Percentiles rank a stretch among this genome's conserved stretches.
Conservation (phyloP, 1,140 invertebrate species). For the Bilobella aurantiaca region DNA sequence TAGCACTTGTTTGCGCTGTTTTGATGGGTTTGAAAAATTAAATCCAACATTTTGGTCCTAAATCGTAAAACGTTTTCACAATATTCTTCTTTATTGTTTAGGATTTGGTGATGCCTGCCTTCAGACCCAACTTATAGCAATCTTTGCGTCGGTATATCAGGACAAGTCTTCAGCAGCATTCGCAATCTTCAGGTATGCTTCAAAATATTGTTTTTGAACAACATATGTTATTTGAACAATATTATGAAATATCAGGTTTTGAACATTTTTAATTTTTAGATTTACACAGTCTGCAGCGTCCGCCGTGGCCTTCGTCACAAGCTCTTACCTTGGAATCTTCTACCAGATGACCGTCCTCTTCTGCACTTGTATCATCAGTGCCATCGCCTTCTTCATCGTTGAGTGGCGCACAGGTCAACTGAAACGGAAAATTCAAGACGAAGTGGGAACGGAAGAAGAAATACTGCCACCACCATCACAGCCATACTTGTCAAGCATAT, state of each 20-base stretch:
- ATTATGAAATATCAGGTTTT: not conserved
- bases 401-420: conserved; percentile 18
- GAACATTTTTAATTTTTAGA: no score
- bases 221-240: not conserved
- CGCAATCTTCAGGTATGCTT: conserved; percentile 23
- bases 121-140: conserved; percentile 30
- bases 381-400: conserved; percentile 21
- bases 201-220: not conserved
- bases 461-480: no score
- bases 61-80: not conserved
- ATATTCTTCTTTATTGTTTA: conserved; percentile 2
- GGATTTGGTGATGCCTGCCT: conserved; percentile 33
- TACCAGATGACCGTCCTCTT: conserved; percentile 23
- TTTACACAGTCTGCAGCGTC: conserved; percentile 32
- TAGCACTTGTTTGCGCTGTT: conserved; percentile 26
- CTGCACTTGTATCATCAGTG: conserved; percentile 11
- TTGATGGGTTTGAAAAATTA: conserved; percentile 16
- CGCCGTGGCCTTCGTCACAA: conserved; percentile 25
- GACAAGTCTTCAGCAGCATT: conserved; percentile 33
- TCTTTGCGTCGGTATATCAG: conserved; percentile 30
- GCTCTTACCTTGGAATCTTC: conserved; percentile 23
- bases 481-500: no score
- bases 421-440: no score
- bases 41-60: not conserved
- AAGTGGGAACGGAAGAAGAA: no score